Base-by-base conservation (phyloP, 2,113 vertebrate genomes). In the Telmatochromis brichardi region DNA sequence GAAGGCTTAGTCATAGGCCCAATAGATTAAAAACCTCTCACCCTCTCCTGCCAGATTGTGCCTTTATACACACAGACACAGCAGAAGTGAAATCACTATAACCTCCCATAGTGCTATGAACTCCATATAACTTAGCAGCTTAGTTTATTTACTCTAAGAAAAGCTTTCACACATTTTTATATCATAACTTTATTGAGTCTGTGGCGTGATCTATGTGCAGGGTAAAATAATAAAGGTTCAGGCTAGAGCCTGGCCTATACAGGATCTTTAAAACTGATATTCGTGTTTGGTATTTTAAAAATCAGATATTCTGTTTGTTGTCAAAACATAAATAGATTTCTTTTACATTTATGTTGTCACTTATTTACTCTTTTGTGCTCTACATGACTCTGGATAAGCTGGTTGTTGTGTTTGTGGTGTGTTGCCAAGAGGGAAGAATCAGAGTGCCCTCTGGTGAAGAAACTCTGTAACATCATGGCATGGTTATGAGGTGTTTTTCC, bases 101-200 rank as follows among this genome's bases (percentile, higher is more conserved):
- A 42, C 1, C 35, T 40, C 12, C 35, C 7, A 40, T 14, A 40
- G 3, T 68, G 63, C 33, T 40, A 21, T 23, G 21, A 71, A 42
- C 3, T 15, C n/a, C n/a, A 2, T 71, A 14, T 71, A 0, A 71
- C 21, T 6, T 71, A 42, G 13, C 60, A 37, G 19, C 60, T 37
- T 73, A 45, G 21, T 73, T 73, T 73, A 10, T 73, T 17, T 45
- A 42, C 65, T 26, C n/a, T 71, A 21, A 42, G 65, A 42, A 40
- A 71, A 42, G 5, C 35, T 40, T 68, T 68, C 12, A 40, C 11
- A 68, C 3, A 0, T 21, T 40, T 68, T 71, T 23, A 71, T 42
- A 26, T 71, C 65, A 42, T 42, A 15, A 14, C n/a, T 71, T 73
- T 71, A 71, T 42, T 71, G 7, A 21, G 35, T 40, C 37, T 23